Conservation (phyloP, 2,113 vertebrate species). For the Vidua chalybeata region DNA sequence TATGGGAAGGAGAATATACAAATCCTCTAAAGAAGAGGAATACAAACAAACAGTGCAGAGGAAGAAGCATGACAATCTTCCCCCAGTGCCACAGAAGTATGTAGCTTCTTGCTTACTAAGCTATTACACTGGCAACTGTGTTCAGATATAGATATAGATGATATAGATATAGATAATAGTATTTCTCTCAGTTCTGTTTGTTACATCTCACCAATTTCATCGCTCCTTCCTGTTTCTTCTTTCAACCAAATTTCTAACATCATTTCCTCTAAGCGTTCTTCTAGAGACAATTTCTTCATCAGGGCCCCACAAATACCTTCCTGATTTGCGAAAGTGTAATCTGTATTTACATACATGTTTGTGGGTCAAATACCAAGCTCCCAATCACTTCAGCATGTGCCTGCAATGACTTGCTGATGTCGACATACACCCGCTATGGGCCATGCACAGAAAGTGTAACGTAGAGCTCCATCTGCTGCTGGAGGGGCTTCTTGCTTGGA, state of each 20-base stretch:
- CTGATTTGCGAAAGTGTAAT: neutral
- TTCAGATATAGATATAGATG: neutral
- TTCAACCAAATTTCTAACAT: neutral
- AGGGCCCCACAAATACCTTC: neutral
- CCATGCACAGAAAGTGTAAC: rapidly evolving
- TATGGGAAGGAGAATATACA: neutral
- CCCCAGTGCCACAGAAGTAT: neutral
- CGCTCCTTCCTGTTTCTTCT: neutral
- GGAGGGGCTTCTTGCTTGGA: neutral
- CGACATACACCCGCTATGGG: rapidly evolving
- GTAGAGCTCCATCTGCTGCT: slow-evolving; percentile 28
- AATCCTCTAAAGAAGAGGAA: neutral
- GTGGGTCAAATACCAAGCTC: neutral
- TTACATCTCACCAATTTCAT: neutral
- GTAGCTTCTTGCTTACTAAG: neutral
- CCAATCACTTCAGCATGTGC: neutral
- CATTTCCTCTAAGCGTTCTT: neutral
- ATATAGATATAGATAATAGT: neutral
- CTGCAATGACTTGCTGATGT: neutral
- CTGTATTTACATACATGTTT: neutral
- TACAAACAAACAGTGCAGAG: neutral
- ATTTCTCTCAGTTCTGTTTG: neutral
- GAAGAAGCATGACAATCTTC: neutral
- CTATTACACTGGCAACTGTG: neutral
- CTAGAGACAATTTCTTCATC: neutral